Evolutionary conservation across 1,140 invertebrate species (phyloP).

Genomic region (Galleria mellonella): DNA sequence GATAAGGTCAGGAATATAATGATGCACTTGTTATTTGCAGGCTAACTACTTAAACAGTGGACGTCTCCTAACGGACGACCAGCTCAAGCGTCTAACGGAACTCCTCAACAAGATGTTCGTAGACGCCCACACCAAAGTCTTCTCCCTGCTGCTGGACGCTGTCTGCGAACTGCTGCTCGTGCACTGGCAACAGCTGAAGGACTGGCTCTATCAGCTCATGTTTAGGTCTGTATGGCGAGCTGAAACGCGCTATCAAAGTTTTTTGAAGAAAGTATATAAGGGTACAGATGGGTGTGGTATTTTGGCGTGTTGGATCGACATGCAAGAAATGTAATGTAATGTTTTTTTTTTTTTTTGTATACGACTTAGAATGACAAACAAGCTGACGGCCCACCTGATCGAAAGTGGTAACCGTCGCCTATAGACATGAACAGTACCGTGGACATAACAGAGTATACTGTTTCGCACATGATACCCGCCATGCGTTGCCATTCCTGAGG

Average conservation of each 20-base stretch:
- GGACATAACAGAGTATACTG: no score
- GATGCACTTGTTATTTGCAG: conserved; percentile 43
- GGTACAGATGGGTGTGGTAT: no score
- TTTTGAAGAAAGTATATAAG: neutral
- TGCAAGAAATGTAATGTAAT: no score
- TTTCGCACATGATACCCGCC: no score
- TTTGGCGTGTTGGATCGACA: neutral
- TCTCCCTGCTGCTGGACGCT: conserved; percentile 94
- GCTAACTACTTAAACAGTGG: conserved; percentile 82
- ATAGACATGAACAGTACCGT: no score
- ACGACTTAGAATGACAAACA: no score
- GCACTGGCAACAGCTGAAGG: conserved; percentile 90
- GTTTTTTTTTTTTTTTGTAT: no score
- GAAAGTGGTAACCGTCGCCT: no score
- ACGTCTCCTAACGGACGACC: conserved; percentile 79
- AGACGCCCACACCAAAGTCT: conserved; percentile 97
- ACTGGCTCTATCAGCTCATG: conserved; percentile 90
- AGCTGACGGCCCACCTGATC: no score
- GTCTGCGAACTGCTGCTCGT: conserved; percentile 90
- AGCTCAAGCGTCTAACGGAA: conserved; percentile 89
- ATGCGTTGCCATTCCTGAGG: no score
- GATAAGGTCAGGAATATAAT: no score
- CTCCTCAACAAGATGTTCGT: conserved; percentile 97
- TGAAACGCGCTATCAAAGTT: neutral
- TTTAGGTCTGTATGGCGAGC: conserved; percentile 33